A percentile compares a stretch with the other conserved stretches of the same genome.
Conservation (phyloP, 1,140 invertebrate species). For the Scylla paramamosain region DNA sequence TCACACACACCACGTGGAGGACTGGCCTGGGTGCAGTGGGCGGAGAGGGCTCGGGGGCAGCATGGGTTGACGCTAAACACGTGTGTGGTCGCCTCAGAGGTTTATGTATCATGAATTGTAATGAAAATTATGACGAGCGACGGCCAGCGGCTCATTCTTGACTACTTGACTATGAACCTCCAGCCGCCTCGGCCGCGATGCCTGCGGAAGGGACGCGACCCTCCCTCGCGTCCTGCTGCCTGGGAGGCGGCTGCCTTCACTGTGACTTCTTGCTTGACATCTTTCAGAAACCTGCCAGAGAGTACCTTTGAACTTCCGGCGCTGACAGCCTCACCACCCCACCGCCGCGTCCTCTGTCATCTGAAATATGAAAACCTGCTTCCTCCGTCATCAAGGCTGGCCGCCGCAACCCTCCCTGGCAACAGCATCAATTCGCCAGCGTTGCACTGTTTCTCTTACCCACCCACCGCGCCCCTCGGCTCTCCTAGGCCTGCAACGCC, state of each 20-base stretch:
- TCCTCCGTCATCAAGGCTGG: not conserved
- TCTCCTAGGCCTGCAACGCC: not conserved
- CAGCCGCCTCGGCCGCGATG: too few relatives aligned
- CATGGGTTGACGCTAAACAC: not conserved
- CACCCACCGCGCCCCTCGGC: not conserved
- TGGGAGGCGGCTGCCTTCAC: not conserved
- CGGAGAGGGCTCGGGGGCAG: not conserved
- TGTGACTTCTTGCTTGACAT: not conserved
- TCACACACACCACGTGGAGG: conserved; percentile 3
- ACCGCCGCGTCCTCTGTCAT: not conserved
- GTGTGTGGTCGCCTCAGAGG: not conserved
- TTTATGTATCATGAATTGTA: not conserved
- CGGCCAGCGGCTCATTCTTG: not conserved
- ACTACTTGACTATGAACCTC: not conserved
- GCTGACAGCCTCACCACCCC: not conserved
- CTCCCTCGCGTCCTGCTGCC: not conserved
- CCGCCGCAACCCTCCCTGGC: not conserved
- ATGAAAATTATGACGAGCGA: not conserved
- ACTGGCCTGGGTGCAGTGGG: conserved; percentile 15
- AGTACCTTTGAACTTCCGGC: not conserved
- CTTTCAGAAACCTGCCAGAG: not conserved
- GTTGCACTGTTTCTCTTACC: not conserved
- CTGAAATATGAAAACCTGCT: conserved; percentile 1
- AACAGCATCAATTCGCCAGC: not conserved
- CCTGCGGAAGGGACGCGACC: not conserved